Evolutionary conservation across 2,888 invertebrate genomes (phyloP).

Genomic region (Shargacucullia verbasci): DNA sequence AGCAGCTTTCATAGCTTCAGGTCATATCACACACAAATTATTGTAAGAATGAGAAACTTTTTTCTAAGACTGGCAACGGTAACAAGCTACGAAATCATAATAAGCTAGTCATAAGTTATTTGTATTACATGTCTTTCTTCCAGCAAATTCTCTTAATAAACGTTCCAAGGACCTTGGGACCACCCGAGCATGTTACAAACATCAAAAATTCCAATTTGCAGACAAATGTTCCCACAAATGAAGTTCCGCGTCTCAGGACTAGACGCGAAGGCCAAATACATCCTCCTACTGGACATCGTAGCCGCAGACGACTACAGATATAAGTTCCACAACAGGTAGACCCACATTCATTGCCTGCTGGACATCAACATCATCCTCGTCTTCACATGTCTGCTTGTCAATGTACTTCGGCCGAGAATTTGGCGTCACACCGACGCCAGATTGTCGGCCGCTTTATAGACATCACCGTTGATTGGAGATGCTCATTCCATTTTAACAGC

Average conservation of each 20-base stretch:
- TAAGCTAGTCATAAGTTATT: conserved; percentile 25
- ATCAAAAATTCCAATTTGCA: conserved; percentile 88
- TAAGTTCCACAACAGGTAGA: conserved; percentile 98
- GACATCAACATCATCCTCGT: conserved; percentile 62
- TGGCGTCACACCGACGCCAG: conserved; percentile 63
- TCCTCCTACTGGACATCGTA: conserved; percentile 99
- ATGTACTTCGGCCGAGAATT: conserved; percentile 67
- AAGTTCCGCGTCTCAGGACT: conserved; percentile 99
- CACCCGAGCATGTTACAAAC: conserved; percentile 34
- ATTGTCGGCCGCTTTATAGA: conserved; percentile 69
- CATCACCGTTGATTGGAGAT: conserved; percentile 83
- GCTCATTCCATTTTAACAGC: conserved; percentile 69
- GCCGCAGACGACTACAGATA: conserved; percentile 99
- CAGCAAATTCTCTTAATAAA: conserved; percentile 19
- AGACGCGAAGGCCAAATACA: conserved; percentile 99
- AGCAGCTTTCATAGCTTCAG: not conserved
- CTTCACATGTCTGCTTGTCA: conserved; percentile 59
- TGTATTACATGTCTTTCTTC: conserved; percentile 11
- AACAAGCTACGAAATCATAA: conserved; percentile 12
- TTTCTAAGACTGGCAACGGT: not conserved
- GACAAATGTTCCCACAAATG: conserved; percentile 99
- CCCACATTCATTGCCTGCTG: conserved; percentile 71
- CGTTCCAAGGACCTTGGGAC: conserved; percentile 1
- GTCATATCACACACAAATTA: conserved; percentile 43
- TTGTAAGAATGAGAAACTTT: not conserved